Base-by-base conservation (phyloP, 2,113 vertebrate genomes). In the Lipotes vexillifer region DNA sequence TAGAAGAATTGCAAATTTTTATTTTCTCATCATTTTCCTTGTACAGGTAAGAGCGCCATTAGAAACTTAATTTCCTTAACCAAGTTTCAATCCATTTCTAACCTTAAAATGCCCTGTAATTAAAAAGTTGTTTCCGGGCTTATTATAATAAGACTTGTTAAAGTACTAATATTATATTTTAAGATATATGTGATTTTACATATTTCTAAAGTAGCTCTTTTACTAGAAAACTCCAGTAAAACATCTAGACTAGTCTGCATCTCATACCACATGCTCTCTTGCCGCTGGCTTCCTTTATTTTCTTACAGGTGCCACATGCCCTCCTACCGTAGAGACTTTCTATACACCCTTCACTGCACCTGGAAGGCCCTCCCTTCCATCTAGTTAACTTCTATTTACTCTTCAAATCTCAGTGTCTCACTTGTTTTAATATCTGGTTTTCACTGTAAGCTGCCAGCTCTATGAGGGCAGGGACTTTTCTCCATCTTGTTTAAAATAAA, bases 21-120 rank as follows among this genome's bases (percentile, higher is more conserved):
- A 99, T 98, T 99, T 99, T 98, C 99, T 99, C 93, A 99, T 99
- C 98, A 99, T 99, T 98, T 99, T 99, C 97, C 99, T 99, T 27
- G 99, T 99, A 83, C 99, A 99, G 99, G 99, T 99, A 98, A 99
- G 99, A 88, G 36, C 25, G 91, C 65, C 57, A 49, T 52, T 84
- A 94, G 74, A 93, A 90, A 86, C 23, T 74, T 92, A 10, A 59
- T 90, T 94, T 18, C 63, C 78, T 91, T 86, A 93, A 38, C 25
- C 90, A 33, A 78, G 44, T 97, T 90, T 96, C 46, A 68, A 0
- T 78, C 27, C 2, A 23, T 95, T 91, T 91, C 36, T 91, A 90
- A 80, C 27, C 21, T 95, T 90, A 69, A 96, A 92, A 88, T 96
- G 38, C 49, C 25, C 27, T 66, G 8, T 71, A 41, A 86, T 66